Conservation (phyloP, 1,140 invertebrate species). For the Drosophila melanogaster region DNA sequence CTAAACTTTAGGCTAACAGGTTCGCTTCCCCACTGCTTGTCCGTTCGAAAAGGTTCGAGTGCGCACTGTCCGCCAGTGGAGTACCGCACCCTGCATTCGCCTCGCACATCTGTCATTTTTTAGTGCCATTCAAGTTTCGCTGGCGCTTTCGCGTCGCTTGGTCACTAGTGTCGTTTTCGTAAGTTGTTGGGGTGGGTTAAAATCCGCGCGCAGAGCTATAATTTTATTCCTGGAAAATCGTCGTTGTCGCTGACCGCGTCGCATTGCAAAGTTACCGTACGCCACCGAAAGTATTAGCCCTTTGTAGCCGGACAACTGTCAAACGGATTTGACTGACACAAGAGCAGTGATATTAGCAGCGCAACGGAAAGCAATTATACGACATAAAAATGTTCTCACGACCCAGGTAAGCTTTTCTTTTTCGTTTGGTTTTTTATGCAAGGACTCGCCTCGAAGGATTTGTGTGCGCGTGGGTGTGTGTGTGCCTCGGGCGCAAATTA, state of each 20-base stretch:
- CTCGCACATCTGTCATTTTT: not conserved
- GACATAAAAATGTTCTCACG: conserved; percentile 73
- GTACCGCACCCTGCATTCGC: not conserved
- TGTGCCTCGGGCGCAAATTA: conserved; percentile 14
- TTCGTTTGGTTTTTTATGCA: not conserved
- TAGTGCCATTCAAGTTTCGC: not conserved
- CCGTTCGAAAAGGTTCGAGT: not conserved
- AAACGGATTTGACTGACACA: conserved; percentile 7
- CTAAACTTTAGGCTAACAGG: too few species aligned
- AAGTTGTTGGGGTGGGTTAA: conserved; percentile 1
- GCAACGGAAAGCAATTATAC: conserved; percentile 47
- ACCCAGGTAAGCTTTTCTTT: conserved; percentile 63
- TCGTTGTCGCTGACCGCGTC: not conserved
- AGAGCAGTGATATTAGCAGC: conserved; percentile 10
- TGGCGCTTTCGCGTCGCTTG: not conserved
- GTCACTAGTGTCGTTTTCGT: conserved; percentile 10
- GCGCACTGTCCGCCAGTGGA: not conserved
- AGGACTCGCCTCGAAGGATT: conserved; percentile 23
- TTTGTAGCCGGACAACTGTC: conserved; percentile 33
- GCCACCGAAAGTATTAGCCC: conserved; percentile 52
- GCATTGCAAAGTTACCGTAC: conserved; percentile 6
- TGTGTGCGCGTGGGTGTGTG: conserved; percentile 1
- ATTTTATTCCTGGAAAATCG: conserved; percentile 30
- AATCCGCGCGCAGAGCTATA: conserved; percentile 8
- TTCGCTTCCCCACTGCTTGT: too few species aligned